These are phyloP conservation scores for Patella caerulea DNA, from an alignment of 2,888 invertebrate species.

Conservation along the genomic window DNA sequence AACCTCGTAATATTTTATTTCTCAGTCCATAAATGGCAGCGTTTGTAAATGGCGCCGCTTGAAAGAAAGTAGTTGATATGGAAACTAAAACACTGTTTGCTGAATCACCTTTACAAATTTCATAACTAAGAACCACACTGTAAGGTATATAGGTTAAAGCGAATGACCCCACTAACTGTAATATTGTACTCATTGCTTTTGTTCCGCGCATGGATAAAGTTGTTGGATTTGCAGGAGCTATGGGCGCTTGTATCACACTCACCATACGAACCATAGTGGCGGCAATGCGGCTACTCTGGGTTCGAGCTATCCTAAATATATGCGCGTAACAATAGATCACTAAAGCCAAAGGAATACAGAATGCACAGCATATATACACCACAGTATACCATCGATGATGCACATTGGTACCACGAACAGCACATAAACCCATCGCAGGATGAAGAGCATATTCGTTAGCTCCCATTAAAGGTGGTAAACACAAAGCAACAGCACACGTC, in stretches of 20 bases:
- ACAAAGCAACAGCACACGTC: conserved; percentile 48
- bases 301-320: conserved; percentile 62
- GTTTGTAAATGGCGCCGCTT: conserved; percentile 59
- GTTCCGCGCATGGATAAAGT: conserved; percentile 53
- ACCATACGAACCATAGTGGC: conserved; percentile 66
- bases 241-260: conserved; percentile 63
- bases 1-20: conserved; percentile 59
- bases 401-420: conserved; percentile 44
- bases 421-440: conserved; percentile 55
- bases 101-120: conserved; percentile 38
- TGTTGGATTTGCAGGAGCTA: conserved; percentile 49
- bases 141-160: conserved; percentile 60
- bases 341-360: conserved; percentile 54
- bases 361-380: conserved; percentile 45
- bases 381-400: conserved; percentile 51
- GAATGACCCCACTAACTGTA: conserved; percentile 62
- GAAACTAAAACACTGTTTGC: conserved; percentile 46
- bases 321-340: conserved; percentile 64
- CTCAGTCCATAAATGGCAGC: conserved; percentile 62
- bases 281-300: conserved; percentile 63
- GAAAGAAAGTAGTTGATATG: conserved; percentile 55
- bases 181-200: conserved; percentile 63
- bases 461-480: conserved; percentile 57
- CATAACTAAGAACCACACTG: conserved; percentile 50
- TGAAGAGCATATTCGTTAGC: conserved; percentile 50